Percentiles rank a stretch among this genome's conserved stretches.
Evolutionary conservation across 92 coral and sea anemone species (phyloP).

Genomic region (Chrysogorgia sp.): DNA sequence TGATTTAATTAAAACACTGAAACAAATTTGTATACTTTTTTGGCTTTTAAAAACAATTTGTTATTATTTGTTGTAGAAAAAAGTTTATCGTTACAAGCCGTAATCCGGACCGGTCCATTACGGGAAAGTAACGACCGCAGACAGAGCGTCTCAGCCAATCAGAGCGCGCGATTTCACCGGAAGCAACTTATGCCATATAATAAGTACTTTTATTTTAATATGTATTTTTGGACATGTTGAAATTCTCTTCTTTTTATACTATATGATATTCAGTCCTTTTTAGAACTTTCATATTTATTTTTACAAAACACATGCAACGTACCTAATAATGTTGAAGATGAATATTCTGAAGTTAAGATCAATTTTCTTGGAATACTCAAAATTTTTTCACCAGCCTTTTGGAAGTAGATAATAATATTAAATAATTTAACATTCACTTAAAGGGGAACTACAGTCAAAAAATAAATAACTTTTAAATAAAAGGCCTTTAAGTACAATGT

Average conservation of each 20-base stretch:
- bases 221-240: too few species aligned
- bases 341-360: conserved; percentile 39
- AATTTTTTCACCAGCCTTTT: conserved; percentile 36
- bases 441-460: background rate
- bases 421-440: background rate
- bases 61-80: too few species aligned
- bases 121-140: background rate
- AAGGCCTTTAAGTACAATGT: background rate
- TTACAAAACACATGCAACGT: background rate
- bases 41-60: too few species aligned
- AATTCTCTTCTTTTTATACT: background rate
- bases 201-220: background rate
- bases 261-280: background rate
- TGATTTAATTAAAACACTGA: too few species aligned
- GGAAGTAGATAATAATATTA: background rate
- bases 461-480: too few species aligned
- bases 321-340: conserved; percentile 41
- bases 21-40: too few species aligned
- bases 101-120: background rate
- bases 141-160: conserved; percentile 22
- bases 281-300: background rate
- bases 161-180: conserved; percentile 13
- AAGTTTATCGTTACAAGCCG: too few species aligned
- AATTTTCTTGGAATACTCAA: conserved; percentile 37
- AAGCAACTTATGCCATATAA: background rate